Base-by-base conservation (phyloP, 2,888 invertebrate genomes). In the Anorthoa munda region DNA sequence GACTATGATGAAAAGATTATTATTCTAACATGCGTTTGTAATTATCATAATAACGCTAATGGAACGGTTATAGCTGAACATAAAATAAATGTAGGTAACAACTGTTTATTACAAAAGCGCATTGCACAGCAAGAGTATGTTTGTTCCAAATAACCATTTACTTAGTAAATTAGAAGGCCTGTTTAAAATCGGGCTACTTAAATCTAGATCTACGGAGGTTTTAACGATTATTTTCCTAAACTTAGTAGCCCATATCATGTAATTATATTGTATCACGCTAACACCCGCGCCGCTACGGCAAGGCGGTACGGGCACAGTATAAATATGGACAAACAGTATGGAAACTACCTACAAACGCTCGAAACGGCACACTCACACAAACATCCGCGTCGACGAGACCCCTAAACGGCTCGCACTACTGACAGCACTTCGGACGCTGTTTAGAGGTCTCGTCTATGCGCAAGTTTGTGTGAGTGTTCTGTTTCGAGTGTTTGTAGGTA, bases 261-360 rank as follows among this genome's bases (percentile, higher is more conserved):
- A 81, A 86, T 86, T 86, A 79, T 79, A 75, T 80, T 80, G 39
- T 75, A 81, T 80, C 86, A 85, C 86, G 86, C 83, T 69, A 86
- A 56, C 72, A 46, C 65, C 23, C 0, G 39, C 39, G 26, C 26
- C 26, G 67, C 83, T 50, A 45, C 53, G 58, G 65, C 65, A 59
- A 68, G 31, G 70, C 60, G 39, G 58, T 63, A 23, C 45, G 53
- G 53, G 26, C 26, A 26, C 26, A 26, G 26, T 26, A 26, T 26
- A 26, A 26, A 26, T 26, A 26, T 26, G 26, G 26, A 26, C 26
- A 26, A 26, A 4, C 26, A 26, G 26, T 26, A 26, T 26, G 26
- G 26, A 26, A 26, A 26, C 26, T 26, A 26, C 26, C 26, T 26
- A 26, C 26, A 26, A 26, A 26, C 26, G 26, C 26, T 26, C 26